Evolutionary conservation across 1,140 invertebrate species (phyloP), one percentile per base, ranked within the genome.

Genomic region (Diorhabda sublineata): DNA sequence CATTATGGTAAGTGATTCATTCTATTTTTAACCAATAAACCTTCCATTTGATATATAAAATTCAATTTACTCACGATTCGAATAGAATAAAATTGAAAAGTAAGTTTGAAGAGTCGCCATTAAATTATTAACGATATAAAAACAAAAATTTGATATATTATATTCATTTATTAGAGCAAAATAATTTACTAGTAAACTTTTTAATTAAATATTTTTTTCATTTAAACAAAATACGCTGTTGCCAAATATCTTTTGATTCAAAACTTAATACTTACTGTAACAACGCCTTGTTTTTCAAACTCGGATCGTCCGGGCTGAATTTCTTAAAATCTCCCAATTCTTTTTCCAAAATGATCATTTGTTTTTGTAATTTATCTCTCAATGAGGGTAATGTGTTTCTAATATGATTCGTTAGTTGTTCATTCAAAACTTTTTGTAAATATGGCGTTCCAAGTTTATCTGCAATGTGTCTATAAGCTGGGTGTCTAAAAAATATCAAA

Each of bases 271-370:
- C 94, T 90, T 86, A 98, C 96, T 98, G 97, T 79, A 99, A 85
- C 95, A 99, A 97, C 74, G 97, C 97, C 85, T 99, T 99, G 9
- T 98, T 99, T 84, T 99, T 99, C 77, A 98, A 91, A 56, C 95
- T 91, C 52, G 97, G 97, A 87, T 99, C 98, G 83, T 99, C 96
- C 0, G 97, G 96, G 78, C 94, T 87, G 81, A 98, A 98, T 83
- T 99, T 93, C 87, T 98, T 99, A 82, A 96, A 99, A 83, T 99
- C 97, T 76, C 98, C 95, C 3, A 99, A 97, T 82, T 99, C 97
- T 81, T 98, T 98, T 82, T 99, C 97, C 72, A 99, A 85, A 3
- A 91, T 85, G 11, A 98, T 85, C 77, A 96, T 84, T 83, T 99
- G 97, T 81, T 97, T 96, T 83, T 98, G 98, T 70, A 99, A 84